Percentiles rank a stretch among this genome's conserved stretches.
Conservation (phyloP, 35 echinoderm and acorn worm genomes). For the Amphiura filiformis region DNA sequence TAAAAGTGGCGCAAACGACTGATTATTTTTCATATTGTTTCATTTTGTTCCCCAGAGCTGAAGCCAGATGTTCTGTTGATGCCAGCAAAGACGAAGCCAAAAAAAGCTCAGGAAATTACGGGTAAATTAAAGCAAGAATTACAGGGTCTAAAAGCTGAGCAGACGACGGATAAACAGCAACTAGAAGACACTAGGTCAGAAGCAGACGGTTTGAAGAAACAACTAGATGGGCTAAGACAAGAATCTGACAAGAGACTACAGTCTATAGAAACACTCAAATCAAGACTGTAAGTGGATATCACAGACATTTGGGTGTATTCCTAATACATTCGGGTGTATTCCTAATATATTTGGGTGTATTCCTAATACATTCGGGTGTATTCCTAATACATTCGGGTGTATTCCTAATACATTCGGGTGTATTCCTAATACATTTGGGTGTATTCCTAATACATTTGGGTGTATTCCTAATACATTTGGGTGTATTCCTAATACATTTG, state of each 20-base stretch:
- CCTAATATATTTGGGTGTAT: too few species aligned
- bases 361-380: too few species aligned
- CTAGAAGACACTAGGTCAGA: conserved; percentile 35
- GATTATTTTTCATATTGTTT: too few species aligned
- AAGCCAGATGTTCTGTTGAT: conserved; percentile 31
- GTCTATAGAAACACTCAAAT: neutral
- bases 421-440: too few species aligned
- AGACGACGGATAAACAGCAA: conserved; percentile 33
- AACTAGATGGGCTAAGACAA: conserved; percentile 38
- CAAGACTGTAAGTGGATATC: neutral
- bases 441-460: too few species aligned
- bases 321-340: too few species aligned
- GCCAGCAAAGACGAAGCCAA: conserved; percentile 30
- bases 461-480: too few species aligned
- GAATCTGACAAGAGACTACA: conserved; percentile 23
- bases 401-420: too few species aligned
- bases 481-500: too few species aligned
- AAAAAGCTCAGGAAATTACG: conserved; percentile 42
- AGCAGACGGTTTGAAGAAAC: conserved; percentile 35
- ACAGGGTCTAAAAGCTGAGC: conserved; percentile 26
- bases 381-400: too few species aligned
- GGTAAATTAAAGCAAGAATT: conserved; percentile 39
- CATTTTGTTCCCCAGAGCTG: conserved; percentile 53
- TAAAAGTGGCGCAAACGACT: too few species aligned
- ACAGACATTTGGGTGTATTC: too few species aligned